These are phyloP conservation scores for Spea multiplicata DNA, from an alignment of 2,113 vertebrate species.

Conservation along the genomic window DNA sequence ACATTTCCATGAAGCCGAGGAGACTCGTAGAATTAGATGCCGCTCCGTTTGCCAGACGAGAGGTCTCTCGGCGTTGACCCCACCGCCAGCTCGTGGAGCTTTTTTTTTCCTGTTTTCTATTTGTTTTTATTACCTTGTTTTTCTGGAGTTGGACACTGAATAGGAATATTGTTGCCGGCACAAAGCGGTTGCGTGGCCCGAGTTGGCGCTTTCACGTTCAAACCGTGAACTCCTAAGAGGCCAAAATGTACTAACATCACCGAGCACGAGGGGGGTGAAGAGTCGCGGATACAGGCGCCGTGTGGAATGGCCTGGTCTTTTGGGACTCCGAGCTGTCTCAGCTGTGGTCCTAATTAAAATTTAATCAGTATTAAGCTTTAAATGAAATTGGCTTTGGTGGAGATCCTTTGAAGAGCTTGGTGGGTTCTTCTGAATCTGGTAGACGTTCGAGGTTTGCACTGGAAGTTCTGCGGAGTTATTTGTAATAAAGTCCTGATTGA, in stretches of 20 bases:
- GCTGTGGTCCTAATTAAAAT: too few species aligned
- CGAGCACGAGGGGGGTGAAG: too few species aligned
- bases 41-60: slow-evolving; percentile 6
- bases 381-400: too few species aligned
- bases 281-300: too few species aligned
- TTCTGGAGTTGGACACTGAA: neutral
- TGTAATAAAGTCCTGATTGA: too few species aligned
- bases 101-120: slow-evolving; percentile 35
- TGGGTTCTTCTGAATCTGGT: too few species aligned
- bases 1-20: slow-evolving; percentile 27
- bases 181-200: neutral
- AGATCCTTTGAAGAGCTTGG: too few species aligned
- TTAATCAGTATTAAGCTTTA: too few species aligned
- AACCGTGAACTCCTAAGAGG: neutral
- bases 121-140: slow-evolving; percentile 36
- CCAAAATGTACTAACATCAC: neutral
- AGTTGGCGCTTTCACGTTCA: neutral
- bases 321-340: too few species aligned
- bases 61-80: neutral
- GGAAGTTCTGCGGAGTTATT: too few species aligned
- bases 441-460: too few species aligned
- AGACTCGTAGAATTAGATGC: slow-evolving; percentile 5
- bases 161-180: neutral
- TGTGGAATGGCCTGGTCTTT: too few species aligned
- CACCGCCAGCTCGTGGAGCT: neutral